phyloP scores from a whole-genome alignment of 2,888 invertebrate species.

The Trachelus troglodyta region DNA sequence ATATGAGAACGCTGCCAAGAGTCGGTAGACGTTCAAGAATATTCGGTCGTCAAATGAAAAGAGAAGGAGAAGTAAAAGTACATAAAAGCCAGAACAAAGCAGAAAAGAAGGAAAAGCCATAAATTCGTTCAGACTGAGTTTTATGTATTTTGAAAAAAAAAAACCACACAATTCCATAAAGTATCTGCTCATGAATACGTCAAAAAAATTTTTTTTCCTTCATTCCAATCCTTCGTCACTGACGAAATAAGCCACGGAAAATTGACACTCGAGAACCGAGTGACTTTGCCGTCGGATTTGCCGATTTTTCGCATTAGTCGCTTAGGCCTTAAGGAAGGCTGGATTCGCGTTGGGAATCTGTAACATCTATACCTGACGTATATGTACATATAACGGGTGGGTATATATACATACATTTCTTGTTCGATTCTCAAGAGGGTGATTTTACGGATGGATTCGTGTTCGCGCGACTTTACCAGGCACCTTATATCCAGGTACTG shows the following conservation, averaged over 20 bases:
- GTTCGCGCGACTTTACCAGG: conserved; percentile 36
- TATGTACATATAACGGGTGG: not conserved
- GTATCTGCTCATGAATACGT: not conserved
- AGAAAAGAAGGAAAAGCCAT: not conserved
- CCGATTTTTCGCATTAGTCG: not conserved
- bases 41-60: not conserved
- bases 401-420: not conserved
- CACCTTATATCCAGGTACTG: conserved; percentile 11
- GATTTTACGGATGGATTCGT: conserved; percentile 51
- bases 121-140: not conserved
- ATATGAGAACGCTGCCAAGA: conserved; percentile 3
- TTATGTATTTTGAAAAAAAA: not conserved
- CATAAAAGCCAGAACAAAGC: not conserved
- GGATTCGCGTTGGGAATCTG: not conserved
- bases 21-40: not conserved
- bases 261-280: not conserved
- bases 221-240: not conserved
- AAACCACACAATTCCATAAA: not conserved
- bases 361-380: not conserved
- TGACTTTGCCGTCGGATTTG: not conserved
- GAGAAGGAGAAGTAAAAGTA: not conserved
- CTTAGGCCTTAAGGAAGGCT: not conserved
- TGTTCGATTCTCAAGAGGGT: conserved; percentile 19
- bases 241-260: not conserved
- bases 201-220: not conserved